Conservation (phyloP, 2,797 vertebrate species). For the Peromyscus melanophrys region DNA sequence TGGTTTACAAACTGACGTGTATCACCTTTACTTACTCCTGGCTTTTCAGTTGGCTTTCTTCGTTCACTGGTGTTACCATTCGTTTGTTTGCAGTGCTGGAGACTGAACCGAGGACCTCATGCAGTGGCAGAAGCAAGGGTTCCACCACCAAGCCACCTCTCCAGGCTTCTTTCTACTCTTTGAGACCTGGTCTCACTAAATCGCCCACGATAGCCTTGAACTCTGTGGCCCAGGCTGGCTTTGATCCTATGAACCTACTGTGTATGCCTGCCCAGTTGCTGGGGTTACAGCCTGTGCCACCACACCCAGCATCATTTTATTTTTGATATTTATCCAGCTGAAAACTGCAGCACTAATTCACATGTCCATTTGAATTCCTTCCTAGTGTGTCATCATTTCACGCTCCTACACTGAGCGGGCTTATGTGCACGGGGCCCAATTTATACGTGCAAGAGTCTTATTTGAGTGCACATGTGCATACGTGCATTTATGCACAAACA, state of each 20-base stretch:
- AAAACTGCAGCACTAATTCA: constrained; percentile 5
- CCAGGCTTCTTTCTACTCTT: neutral
- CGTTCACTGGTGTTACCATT: neutral
- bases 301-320: neutral
- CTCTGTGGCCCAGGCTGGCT: neutral
- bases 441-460: neutral
- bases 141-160: neutral
- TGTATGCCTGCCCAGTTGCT: neutral
- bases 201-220: neutral
- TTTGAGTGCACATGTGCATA: neutral
- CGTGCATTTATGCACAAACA: neutral
- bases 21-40: neutral
- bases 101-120: neutral
- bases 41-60: neutral
- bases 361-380: neutral
- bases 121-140: neutral
- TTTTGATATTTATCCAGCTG: constrained; percentile 21
- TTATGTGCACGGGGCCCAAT: neutral
- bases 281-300: neutral
- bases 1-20: neutral
- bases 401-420: neutral
- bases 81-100: neutral
- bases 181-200: neutral
- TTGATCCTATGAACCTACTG: neutral
- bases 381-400: neutral